Evolutionary conservation across 2,113 vertebrate genomes (phyloP), one percentile per base, ranked within the genome.

Genomic region (Fulmarus glacialis): DNA sequence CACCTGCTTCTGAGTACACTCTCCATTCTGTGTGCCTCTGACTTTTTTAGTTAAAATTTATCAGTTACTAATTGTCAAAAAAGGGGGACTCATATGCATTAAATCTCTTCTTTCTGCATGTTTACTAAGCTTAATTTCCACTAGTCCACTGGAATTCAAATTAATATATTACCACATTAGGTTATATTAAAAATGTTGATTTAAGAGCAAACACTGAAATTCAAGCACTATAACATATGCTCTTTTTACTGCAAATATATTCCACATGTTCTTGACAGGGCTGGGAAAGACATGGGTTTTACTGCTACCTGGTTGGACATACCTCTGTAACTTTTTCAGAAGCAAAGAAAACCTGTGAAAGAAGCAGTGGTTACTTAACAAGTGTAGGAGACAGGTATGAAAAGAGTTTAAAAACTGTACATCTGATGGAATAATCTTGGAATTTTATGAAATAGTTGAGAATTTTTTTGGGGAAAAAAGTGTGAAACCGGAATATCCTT

Each of bases 251-350:
- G 30, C 12, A 89, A 89, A 19, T 42, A 18, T 38, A n/a, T 72
- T 75, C 58, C 34, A 64, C 5, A 1, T 92, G 24, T 58, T 94
- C 47, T 96, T 90, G 34, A 79, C 86, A 99, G 99, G 99, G 99
- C 24, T 99, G 99, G 97, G 79, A 98, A 93, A 98, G 98, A 88
- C 97, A 98, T 45, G 98, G 98, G 2, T 98, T 97, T 48, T 98
- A 98, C 82, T 99, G 99, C 87, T 99, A 99, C 93, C 98, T 98
- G 29, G 97, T 99, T 90, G 99, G 99, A 91, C 91, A 97, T 6
- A 97, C 98, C 58, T 93, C 93, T 36, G 97, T 98, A 92, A 98
- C 98, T 0, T 99, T 99, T 97, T 73, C 98, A 77, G 99, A 99
- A 42, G 99, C 99, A 77, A 99, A 98, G 81, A 97, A 85, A 82